phyloP scores from a whole-genome alignment of 2,113 vertebrate species.

The Pogonocichla stellata region DNA sequence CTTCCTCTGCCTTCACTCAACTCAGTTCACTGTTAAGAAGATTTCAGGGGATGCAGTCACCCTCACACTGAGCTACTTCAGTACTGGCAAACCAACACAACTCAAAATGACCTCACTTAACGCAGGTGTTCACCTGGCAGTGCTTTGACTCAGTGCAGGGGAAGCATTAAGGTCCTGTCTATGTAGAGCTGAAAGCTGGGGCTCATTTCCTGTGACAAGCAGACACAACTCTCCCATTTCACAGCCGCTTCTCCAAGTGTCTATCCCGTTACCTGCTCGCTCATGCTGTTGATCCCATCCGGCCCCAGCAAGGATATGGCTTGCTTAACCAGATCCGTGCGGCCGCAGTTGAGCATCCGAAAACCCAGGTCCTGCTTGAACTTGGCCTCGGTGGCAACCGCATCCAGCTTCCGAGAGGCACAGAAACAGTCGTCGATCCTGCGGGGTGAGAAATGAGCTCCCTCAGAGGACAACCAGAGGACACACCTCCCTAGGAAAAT shows the following conservation, averaged over 20 bases:
- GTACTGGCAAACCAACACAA: neutral
- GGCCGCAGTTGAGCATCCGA: conserved; percentile 97
- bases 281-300: conserved; percentile 96
- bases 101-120: neutral
- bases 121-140: rapidly evolving
- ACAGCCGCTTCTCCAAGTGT: neutral
- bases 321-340: conserved; percentile 96
- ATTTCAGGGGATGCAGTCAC: neutral
- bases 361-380: conserved; percentile 99
- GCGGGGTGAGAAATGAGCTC: conserved; percentile 3
- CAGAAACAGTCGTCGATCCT: conserved; percentile 98
- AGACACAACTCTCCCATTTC: neutral
- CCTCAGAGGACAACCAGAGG: neutral
- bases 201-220: neutral
- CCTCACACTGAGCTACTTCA: neutral
- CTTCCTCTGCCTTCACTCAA: neutral
- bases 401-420: conserved; percentile 94
- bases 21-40: neutral
- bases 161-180: neutral
- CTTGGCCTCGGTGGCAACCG: conserved; percentile 93
- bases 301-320: conserved; percentile 92
- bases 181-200: neutral
- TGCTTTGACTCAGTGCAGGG: neutral
- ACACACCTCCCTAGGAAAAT: neutral
- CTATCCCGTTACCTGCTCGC: conserved; percentile 85